Evolutionary conservation across 2,888 invertebrate species (phyloP).

Genomic region (Gnatocerus cornutus): DNA sequence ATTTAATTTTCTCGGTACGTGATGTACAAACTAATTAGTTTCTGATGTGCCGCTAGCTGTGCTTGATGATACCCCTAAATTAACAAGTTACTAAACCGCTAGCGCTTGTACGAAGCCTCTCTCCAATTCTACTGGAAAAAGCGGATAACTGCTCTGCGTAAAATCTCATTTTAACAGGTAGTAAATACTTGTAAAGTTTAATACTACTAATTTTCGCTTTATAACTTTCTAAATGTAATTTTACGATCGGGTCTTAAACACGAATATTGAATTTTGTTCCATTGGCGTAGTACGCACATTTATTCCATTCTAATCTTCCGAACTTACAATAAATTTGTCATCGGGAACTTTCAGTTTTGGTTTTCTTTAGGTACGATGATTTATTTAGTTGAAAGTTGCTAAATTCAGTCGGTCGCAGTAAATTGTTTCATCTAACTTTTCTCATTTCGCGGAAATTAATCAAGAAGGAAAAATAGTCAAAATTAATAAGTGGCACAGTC

Average conservation of each 20-base stretch:
- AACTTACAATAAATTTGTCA: conserved; percentile 10
- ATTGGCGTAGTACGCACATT: no score
- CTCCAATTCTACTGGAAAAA: conserved; percentile 1
- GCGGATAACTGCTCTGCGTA: not conserved
- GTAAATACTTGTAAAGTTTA: conserved; percentile 13
- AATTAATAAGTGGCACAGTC: conserved; percentile 28
- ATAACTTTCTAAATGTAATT: conserved; percentile 19
- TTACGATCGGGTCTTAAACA: conserved; percentile 5
- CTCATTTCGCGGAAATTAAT: conserved; percentile 34
- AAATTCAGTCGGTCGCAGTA: conserved; percentile 32
- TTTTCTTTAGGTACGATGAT: conserved; percentile 19
- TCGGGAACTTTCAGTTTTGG: not conserved
- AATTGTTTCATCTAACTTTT: conserved; percentile 41
- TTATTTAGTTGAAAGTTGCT: conserved; percentile 23
- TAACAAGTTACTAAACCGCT: not conserved
- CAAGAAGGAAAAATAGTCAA: conserved; percentile 25
- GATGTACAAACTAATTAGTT: not conserved
- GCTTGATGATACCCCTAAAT: not conserved
- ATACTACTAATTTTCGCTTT: conserved; percentile 4
- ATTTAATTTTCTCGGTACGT: not conserved
- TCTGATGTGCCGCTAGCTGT: not conserved
- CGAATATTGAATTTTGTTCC: no score
- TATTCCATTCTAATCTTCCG: no score
- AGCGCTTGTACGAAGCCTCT: not conserved
- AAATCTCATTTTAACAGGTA: not conserved